phyloP scores from a whole-genome alignment of 2,797 vertebrate species.

The Mormyrus hasselquistii region DNA sequence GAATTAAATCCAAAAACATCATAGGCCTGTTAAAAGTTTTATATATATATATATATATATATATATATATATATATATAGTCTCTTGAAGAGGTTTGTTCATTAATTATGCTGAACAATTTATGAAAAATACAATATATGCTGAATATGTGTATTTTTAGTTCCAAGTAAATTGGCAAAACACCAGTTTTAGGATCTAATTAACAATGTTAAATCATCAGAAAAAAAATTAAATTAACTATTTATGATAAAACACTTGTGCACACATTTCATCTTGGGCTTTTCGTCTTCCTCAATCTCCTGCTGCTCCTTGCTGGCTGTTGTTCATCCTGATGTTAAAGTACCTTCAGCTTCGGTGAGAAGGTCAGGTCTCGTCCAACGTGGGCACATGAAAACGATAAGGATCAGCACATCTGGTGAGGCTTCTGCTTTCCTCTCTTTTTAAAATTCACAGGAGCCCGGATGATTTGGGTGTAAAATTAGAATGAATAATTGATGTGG shows the following conservation, averaged over 20 bases:
- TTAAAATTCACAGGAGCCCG: conserved; percentile 64
- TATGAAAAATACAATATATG: neutral
- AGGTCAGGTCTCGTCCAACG: conserved; percentile 38
- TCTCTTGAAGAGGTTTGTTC: neutral
- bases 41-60: too few relatives aligned
- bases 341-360: conserved; percentile 8
- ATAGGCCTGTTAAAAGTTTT: neutral
- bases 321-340: neutral
- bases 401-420: conserved; percentile 56
- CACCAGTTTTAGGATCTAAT: neutral
- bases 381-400: conserved; percentile 51
- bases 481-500: conserved; percentile 65
- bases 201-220: neutral
- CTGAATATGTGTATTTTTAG: neutral
- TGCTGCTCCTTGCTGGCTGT: neutral
- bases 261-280: neutral
- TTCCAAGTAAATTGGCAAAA: neutral
- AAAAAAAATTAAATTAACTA: neutral
- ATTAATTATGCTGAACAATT: neutral
- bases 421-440: conserved; percentile 41
- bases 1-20: neutral
- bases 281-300: neutral
- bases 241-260: neutral
- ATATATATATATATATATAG: neutral
- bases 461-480: conserved; percentile 55